Conservation (phyloP, 2,888 invertebrate species). For the Tiphia femorata region DNA sequence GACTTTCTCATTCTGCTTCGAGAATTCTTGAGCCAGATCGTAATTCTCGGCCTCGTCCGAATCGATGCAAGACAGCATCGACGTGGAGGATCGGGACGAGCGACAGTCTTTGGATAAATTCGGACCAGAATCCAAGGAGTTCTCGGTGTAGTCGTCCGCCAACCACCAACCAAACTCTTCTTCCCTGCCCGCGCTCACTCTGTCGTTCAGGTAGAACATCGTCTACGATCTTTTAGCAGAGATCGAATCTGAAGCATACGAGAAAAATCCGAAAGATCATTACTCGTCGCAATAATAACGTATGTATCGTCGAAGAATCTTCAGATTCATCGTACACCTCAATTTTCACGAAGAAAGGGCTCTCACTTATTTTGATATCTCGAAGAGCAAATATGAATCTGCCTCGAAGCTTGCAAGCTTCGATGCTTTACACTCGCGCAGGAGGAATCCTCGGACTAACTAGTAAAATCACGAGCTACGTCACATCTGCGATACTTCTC, state of each 20-base stretch:
- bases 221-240: too few species aligned
- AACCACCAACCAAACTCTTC: slow-evolving; percentile 64
- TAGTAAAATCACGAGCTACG: too few species aligned
- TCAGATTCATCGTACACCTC: too few species aligned
- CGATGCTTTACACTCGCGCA: too few species aligned
- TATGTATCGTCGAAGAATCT: background rate
- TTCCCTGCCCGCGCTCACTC: slow-evolving; percentile 17
- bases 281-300: background rate
- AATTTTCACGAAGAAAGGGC: too few species aligned
- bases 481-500: too few species aligned
- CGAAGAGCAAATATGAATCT: too few species aligned
- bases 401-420: too few species aligned
- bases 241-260: background rate
- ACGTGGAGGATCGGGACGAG: slow-evolving; percentile 39
- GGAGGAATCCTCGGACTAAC: too few species aligned
- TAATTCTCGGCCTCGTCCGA: slow-evolving; percentile 42
- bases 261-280: background rate
- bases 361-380: too few species aligned
- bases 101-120: slow-evolving; percentile 17
- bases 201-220: slow-evolving; percentile 52
- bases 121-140: background rate
- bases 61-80: slow-evolving; percentile 48
- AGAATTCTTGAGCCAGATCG: slow-evolving; percentile 29
- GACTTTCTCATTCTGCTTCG: slow-evolving; percentile 17
- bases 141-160: slow-evolving; percentile 29